Evolutionary conservation across 2,888 invertebrate genomes (phyloP), one percentile per base, ranked within the genome.

Genomic region (Carpatolechia fugitivella): DNA sequence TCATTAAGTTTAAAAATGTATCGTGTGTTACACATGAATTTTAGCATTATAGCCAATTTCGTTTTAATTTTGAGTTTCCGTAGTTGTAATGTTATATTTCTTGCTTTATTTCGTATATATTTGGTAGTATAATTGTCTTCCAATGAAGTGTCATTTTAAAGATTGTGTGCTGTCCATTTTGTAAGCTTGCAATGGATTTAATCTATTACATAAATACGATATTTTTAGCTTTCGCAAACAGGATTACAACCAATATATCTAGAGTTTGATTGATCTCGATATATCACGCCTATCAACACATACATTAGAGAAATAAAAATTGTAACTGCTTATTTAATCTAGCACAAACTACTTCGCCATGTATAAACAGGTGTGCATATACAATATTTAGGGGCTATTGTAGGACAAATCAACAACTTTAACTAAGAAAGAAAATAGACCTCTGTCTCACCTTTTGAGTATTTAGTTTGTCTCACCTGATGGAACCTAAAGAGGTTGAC

Each of bases 51-150:
- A 41, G 40, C 18, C 20, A 11, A 11, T 20, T 41, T 5, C 16
- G 18, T 40, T 11, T 41, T 16, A 1, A 18, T 18, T 41, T 41
- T n/a, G 5, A 16, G 16, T 38, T 14, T 18, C 18, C 4, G 40
- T 18, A 5, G 16, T 10, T 18, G 10, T 20, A 41, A 11, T 35
- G 11, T 35, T 30, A 46, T 44, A 48, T 41, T 47, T 54, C 41
- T 50, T 53, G 7, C 16, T 38, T 38, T 14, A 4, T 16, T 41
- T 40, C 38, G 3, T 40, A 35, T 48, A 55, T 18, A 31, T 56
- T 61, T n/a, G 64, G 68, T 64, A 63, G 66, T 61, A 59, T 68
- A 29, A 40, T 51, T 65, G 84, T 85, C 85, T 85, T 85, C 83
- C 85, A 79, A 77, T 73, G 72, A 71, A 60, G 72, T 76, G 76